Base-by-base conservation (phyloP, 30 jellyfish, hydroid and myxozoan species). In the Nemopilema nomurai region DNA sequence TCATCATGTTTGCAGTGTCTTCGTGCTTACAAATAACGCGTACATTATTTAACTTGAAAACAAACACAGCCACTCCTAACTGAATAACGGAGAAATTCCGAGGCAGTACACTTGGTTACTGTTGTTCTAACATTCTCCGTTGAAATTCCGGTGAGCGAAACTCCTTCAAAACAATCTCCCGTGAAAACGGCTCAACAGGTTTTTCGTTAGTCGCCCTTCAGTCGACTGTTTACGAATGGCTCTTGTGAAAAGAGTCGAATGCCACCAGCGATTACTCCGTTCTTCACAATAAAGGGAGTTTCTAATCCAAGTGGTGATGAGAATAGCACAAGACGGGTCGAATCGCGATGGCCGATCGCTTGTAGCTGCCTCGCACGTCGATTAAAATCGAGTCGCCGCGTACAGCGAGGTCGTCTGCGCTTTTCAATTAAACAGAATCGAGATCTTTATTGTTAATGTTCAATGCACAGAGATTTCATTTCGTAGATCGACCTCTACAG, bases 401-500 rank as follows among this genome's bases (percentile, higher is more conserved):
- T 6, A 41, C 57, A 3, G 57, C 57, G 57, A 41, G 57, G 57
- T 41, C 57, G 57, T 41, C 57, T 41, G 57, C 13, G 57, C 57
- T 41, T 41, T 41, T 41, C 57, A 41, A 41, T 41, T 13, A 41
- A 3, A 41, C 0, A 1, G 22, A 31, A 73, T 23, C 41, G 18
- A 41, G 83, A 66, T 0, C 18, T 79, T 26, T 72, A 66, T 27
- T 63, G 74, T 79, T 79, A 33, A 79, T 70, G 68, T 49, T 79
- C 53, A 63, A 51, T 16, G 81, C 51, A 65, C 81, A 67, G 81
- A 67, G 76, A 79, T 79, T 65, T 79, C 51, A 69, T 67, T 79
- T 66, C 26, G 25, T 67, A 32, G 89, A 6, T 30, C 63, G 41
- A 70, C 72, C 19, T 16, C 41, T 3, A 16, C 32, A n/a, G n/a